Conservation (phyloP, 2,797 vertebrate species). For the Pempheris klunzingeri region DNA sequence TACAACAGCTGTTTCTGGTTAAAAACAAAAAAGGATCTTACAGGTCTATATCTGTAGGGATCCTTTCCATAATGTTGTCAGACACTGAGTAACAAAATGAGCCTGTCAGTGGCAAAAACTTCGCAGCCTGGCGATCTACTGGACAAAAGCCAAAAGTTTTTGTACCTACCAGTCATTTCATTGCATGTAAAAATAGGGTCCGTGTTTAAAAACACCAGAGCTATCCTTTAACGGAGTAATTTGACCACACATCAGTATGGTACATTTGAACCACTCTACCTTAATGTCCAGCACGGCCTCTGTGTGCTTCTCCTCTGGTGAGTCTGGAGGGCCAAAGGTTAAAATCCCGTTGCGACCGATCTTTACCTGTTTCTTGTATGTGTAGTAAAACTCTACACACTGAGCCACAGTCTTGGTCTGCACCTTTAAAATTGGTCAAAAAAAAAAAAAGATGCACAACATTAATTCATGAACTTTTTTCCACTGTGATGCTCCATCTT, state of each 20-base stretch:
- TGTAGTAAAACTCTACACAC: conserved; percentile 99
- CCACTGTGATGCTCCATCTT: neutral
- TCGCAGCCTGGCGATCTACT: no score
- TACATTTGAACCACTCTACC: conserved; percentile 72
- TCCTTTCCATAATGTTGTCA: no score
- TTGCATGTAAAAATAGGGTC: no score
- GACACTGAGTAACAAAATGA: no score
- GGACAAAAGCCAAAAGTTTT: no score
- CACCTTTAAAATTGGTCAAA: conserved; percentile 82
- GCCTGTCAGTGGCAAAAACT: no score
- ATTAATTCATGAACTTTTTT: neutral
- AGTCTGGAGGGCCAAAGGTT: conserved; percentile 91
- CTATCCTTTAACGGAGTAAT: neutral
- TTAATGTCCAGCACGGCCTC: conserved; percentile 92
- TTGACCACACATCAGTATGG: neutral
- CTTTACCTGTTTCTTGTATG: conserved; percentile 97
- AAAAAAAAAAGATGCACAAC: neutral
- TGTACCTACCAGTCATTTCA: no score
- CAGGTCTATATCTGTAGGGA: no score
- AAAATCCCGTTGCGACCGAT: conserved; percentile 93
- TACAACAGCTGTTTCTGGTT: no score
- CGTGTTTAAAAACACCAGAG: no score
- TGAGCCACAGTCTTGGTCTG: conserved; percentile 95
- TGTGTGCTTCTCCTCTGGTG: conserved; percentile 82
- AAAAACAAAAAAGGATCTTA: no score